Conservation (phyloP, 2,797 vertebrate genomes). For the Tiaroga cobitis region DNA sequence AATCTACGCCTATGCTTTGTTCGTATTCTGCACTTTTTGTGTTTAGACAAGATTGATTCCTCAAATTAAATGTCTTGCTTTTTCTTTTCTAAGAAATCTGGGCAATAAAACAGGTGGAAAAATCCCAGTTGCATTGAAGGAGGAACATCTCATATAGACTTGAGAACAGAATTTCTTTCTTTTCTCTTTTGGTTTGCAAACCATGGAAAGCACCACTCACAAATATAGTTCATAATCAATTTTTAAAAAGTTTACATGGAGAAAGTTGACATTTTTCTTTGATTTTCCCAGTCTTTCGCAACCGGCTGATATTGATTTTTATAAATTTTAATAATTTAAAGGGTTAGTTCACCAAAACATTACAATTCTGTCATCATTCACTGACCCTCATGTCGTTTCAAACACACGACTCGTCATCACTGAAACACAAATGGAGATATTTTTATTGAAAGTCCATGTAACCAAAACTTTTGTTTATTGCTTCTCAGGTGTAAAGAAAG, state of each 20-base stretch:
- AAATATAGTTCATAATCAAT: not conserved
- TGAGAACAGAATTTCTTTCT: too few relatives aligned
- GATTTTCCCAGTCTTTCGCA: not conserved
- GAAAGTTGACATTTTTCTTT: not conserved
- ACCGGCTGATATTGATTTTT: too few relatives aligned
- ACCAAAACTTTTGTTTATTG: not conserved
- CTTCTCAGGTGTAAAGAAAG: not conserved
- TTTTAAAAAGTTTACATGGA: not conserved
- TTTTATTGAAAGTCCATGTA: not conserved
- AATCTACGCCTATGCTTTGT: too few relatives aligned
- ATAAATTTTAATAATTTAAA: not conserved
- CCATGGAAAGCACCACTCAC: not conserved
- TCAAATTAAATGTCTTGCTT: not conserved
- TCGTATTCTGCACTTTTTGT: not conserved
- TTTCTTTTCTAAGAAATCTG: not conserved
- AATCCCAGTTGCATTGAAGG: not conserved
- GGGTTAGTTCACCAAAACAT: not conserved
- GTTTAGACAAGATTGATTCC: not conserved
- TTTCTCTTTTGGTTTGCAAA: not conserved
- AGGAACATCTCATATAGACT: not conserved
- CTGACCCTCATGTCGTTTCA: too few relatives aligned
- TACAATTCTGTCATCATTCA: not conserved
- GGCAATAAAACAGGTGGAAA: not conserved
- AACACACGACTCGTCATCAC: not conserved
- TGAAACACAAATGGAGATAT: not conserved